Evolutionary conservation across 2,797 vertebrate genomes (phyloP), one percentile per base, ranked within the genome.

Genomic region (Manis javanica): DNA sequence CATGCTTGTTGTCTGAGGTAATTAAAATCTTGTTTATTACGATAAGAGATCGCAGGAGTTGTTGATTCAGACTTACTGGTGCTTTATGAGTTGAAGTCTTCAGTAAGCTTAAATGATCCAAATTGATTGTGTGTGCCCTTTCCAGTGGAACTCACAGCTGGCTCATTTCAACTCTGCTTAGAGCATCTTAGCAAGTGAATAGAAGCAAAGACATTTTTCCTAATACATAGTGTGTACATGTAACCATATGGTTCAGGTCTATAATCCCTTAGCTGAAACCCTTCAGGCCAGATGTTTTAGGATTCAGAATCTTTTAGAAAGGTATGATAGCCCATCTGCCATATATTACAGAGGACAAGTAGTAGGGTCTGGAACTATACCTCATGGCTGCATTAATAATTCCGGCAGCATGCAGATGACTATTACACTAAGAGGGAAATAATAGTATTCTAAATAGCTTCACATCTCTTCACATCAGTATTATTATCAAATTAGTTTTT

Each of bases 51-150:
- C 15, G 5, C 31, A 18, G 89, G 91, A 97, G 82, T 83, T 94
- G 95, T 97, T 97, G 96, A 91, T 96, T 97, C 90, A 93, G 90
- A 95, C 96, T 92, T 97, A 96, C 24, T 71, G 71, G 93, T 81
- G 74, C 92, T 96, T 94, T 96, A 96, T 96, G 93, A 96, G 87
- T 97, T 96, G 95, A 97, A 96, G 93, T 97, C 95, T 96, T 97
- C 96, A 97, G 68, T 95, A 98, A 97, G 74, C 91, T 97, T 97
- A 97, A 98, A 81, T 96, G 97, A 97, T 97, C 92, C 95, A 96
- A 85, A 96, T 95, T 97, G 93, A 97, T 96, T 86, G 55, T 90
- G 72, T 95, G 55, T 83, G 72, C 86, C 95, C 96, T 97, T 97
- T 96, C 49, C 42, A 81, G 82, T 49, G 59, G 87, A 71, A 92